A percentile compares a stretch with the other conserved stretches of the same genome.
Conservation (phyloP, 2,888 invertebrate genomes). For the Branchinecta sandiegonensis region DNA sequence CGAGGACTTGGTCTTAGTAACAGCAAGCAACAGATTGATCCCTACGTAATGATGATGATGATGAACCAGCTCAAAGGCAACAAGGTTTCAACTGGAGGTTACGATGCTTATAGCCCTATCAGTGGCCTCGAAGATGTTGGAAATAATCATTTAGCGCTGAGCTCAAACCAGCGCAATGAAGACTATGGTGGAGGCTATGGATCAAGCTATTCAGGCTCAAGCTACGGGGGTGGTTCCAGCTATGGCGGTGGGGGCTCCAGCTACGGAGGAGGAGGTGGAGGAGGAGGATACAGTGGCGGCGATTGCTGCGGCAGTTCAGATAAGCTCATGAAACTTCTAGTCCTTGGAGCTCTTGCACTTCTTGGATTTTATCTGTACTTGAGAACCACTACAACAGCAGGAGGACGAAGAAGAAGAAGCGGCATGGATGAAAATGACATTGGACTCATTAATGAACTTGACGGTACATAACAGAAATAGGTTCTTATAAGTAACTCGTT, state of each 20-base stretch:
- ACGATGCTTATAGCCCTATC: neutral
- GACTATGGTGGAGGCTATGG: conserved; percentile 15
- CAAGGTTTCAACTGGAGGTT: neutral
- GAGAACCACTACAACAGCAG: conserved; percentile 21
- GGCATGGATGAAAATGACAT: neutral
- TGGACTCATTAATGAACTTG: too few relatives aligned
- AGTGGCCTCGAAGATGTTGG: neutral
- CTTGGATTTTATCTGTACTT: conserved; percentile 23
- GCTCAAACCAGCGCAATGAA: conserved; percentile 9
- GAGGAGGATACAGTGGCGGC: conserved; percentile 24
- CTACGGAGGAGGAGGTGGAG: conserved; percentile 22
- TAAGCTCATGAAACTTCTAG: conserved; percentile 19
- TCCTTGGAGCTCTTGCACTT: conserved; percentile 21
- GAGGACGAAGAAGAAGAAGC: neutral
- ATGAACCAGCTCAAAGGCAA: neutral
- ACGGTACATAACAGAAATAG: conserved; percentile 7
- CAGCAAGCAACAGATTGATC: neutral
- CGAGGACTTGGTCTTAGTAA: neutral
- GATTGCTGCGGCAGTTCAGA: conserved; percentile 19
- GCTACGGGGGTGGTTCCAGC: conserved; percentile 8
- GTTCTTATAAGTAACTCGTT: too few relatives aligned
- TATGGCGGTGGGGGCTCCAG: conserved; percentile 20
- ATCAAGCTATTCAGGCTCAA: neutral
- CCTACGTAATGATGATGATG: neutral
- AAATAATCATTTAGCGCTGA: neutral